Evolutionary conservation across 1,140 invertebrate species (phyloP).

Genomic region (Frieseomelitta varia): DNA sequence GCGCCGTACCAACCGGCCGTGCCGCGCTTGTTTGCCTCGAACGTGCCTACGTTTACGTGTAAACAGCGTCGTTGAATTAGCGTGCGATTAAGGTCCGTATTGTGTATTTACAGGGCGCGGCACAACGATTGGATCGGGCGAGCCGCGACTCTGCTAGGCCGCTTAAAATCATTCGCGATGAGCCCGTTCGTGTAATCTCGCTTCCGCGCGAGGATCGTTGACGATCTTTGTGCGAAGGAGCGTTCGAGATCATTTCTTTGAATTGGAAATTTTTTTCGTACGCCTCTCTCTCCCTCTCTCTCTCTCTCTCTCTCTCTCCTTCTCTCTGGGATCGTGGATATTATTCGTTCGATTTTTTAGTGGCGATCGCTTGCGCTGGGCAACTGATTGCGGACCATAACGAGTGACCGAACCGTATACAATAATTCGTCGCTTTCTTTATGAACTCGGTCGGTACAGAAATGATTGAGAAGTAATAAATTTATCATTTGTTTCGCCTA

Average conservation of each 20-base stretch:
- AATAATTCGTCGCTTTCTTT: no score
- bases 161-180: conserved; percentile 66
- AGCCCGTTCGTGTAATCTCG: conserved; percentile 42
- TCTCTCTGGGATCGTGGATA: no score
- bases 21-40: conserved; percentile 35
- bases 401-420: no score
- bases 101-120: conserved; percentile 66
- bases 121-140: conserved; percentile 51
- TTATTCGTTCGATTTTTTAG: not conserved
- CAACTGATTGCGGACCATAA: no score
- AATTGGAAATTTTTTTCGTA: not conserved
- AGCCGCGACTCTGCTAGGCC: conserved; percentile 71
- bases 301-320: no score
- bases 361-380: no score
- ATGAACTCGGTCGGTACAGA: no score
- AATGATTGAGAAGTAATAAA: no score
- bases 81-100: conserved; percentile 46
- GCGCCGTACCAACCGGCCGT: conserved; percentile 53
- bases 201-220: not conserved
- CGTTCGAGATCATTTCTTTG: not conserved
- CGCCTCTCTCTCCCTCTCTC: not conserved
- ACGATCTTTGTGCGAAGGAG: not conserved
- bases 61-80: conserved; percentile 55
- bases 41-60: conserved; percentile 63
- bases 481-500: no score